Percentiles rank a stretch among this genome's conserved stretches.
Evolutionary conservation across 2,797 vertebrate genomes (phyloP).

Genomic region (Mus minutoides): DNA sequence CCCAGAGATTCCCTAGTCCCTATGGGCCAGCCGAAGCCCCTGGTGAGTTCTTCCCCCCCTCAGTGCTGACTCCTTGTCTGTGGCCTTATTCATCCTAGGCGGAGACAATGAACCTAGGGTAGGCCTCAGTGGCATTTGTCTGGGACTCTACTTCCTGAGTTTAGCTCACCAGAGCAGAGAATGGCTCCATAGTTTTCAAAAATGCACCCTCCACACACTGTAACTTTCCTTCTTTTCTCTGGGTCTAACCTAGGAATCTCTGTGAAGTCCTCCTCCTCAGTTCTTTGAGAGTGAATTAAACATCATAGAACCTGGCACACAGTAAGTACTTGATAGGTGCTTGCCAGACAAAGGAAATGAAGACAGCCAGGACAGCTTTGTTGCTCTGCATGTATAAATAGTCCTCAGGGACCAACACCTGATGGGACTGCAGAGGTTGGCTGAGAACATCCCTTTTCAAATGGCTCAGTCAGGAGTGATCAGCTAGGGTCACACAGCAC

Average conservation of each 20-base stretch:
- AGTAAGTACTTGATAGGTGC: background rate
- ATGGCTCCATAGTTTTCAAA: background rate
- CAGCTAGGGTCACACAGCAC: background rate
- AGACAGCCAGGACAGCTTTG: background rate
- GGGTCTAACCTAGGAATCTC: background rate
- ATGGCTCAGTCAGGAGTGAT: background rate
- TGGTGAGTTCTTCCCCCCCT: background rate
- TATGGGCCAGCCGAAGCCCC: too few species aligned
- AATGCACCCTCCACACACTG: too few species aligned
- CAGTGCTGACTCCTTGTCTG: background rate
- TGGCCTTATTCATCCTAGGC: background rate
- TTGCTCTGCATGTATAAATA: background rate
- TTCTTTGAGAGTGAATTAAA: background rate
- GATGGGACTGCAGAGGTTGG: rapidly evolving
- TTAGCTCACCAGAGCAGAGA: background rate
- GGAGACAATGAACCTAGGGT: background rate
- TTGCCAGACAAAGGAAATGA: background rate
- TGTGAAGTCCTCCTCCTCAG: rapidly evolving
- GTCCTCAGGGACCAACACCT: background rate
- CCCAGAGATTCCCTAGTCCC: background rate
- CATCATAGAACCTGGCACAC: background rate
- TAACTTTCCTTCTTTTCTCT: background rate
- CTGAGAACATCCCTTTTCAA: background rate
- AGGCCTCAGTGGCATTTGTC: background rate
- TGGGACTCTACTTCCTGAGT: background rate